Percentiles rank a stretch among this genome's conserved stretches.
phyloP scores from a whole-genome alignment of 2,888 invertebrate genomes.

The Exephanes ischioxanthus region DNA sequence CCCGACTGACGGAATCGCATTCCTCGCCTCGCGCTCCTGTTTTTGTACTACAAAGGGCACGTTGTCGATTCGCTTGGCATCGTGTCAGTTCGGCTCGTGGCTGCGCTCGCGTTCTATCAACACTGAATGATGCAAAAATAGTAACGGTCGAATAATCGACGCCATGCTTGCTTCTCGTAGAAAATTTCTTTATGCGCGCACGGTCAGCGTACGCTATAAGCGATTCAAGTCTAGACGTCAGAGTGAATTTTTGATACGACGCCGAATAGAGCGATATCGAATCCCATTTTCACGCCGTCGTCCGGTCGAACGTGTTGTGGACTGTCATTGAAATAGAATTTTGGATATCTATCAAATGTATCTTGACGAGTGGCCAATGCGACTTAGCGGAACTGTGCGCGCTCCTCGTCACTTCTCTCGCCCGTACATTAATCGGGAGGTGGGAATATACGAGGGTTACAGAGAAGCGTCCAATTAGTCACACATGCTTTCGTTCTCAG shows the following conservation, averaged over 20 bases:
- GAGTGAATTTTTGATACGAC: constrained; percentile 13
- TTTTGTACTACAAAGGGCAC: constrained; percentile 20
- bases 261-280: constrained; percentile 16
- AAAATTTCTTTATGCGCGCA: neutral
- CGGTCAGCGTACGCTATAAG: neutral
- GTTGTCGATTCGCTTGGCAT: constrained; percentile 17
- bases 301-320: neutral
- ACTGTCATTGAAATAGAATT: constrained; percentile 52
- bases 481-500: constrained; percentile 39
- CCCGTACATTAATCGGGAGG: neutral
- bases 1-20: constrained; percentile 38
- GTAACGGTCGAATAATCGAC: neutral
- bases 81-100: neutral
- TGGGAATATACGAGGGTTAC: constrained; percentile 17
- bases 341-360: constrained; percentile 55
- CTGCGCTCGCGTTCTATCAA: constrained; percentile 5
- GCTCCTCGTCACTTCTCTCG: neutral
- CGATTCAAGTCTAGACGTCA: constrained; percentile 25
- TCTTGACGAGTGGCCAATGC: constrained; percentile 38
- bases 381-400: neutral
- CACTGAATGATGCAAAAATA: constrained; percentile 36
- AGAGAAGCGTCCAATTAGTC: constrained; percentile 5
- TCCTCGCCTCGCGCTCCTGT: constrained; percentile 31
- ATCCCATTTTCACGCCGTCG: constrained; percentile 14
- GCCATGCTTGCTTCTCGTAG: neutral